A percentile compares a stretch with the other conserved stretches of the same genome.
Evolutionary conservation across 2,888 invertebrate genomes (phyloP).

Genomic region (Ormia ochracea): DNA sequence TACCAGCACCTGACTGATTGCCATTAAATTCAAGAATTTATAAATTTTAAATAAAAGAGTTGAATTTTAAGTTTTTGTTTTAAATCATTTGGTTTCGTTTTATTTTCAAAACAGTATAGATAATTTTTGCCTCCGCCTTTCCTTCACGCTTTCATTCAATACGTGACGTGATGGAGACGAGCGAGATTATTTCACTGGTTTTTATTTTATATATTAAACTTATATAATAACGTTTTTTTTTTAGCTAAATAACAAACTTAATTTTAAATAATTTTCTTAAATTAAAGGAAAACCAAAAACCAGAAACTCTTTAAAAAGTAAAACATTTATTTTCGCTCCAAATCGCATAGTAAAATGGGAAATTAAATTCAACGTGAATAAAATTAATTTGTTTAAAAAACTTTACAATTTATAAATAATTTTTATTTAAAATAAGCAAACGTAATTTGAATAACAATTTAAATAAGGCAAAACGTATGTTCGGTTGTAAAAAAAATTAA

Average conservation of each 20-base stretch:
- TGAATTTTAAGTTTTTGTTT: slow-evolving; percentile 32
- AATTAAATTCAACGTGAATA: slow-evolving; percentile 54
- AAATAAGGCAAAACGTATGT: slow-evolving; percentile 62
- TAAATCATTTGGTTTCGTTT: slow-evolving; percentile 58
- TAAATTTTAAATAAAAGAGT: slow-evolving; percentile 24
- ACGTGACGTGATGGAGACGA: slow-evolving; percentile 19
- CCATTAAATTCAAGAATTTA: background rate
- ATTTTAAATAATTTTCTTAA: slow-evolving; percentile 28
- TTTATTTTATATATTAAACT: slow-evolving; percentile 38
- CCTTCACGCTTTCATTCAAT: background rate
- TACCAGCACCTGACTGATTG: too few relatives aligned
- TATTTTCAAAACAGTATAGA: slow-evolving; percentile 49
- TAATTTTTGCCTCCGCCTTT: background rate
- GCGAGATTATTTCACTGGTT: background rate
- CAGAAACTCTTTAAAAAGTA: slow-evolving; percentile 41
- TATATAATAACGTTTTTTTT: slow-evolving; percentile 35
- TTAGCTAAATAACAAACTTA: slow-evolving; percentile 53
- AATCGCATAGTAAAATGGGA: slow-evolving; percentile 28
- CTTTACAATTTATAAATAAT: slow-evolving; percentile 3
- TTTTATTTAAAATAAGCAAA: slow-evolving; percentile 20
- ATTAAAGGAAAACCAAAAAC: slow-evolving; percentile 20
- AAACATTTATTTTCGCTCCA: slow-evolving; percentile 1
- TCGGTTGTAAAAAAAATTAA: background rate
- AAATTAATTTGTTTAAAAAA: slow-evolving; percentile 32
- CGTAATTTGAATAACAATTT: slow-evolving; percentile 17